Percentiles rank a stretch among this genome's conserved stretches.
Conservation (phyloP, 2,888 invertebrate genomes). For the Acheta domesticus region DNA sequence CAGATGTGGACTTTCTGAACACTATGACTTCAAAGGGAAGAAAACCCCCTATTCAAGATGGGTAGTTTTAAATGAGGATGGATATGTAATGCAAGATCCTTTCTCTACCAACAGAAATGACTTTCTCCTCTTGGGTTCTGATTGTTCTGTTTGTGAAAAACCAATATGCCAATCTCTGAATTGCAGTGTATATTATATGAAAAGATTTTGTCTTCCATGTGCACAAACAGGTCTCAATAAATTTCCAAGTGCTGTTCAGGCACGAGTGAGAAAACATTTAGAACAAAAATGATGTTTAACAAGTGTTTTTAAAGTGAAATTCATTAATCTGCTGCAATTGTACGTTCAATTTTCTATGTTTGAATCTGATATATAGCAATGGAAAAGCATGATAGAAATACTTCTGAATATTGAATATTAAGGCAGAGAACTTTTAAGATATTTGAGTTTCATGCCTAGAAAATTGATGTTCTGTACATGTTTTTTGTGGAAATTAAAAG, state of each 20-base stretch:
- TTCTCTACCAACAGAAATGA: slow-evolving; percentile 74
- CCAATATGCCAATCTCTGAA: slow-evolving; percentile 67
- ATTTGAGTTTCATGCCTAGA: too few species aligned
- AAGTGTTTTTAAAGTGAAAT: background rate
- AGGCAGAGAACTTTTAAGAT: background rate
- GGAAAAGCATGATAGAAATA: background rate
- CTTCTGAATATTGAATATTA: background rate
- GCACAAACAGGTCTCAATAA: slow-evolving; percentile 54
- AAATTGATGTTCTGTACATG: too few species aligned
- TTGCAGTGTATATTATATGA: slow-evolving; percentile 77
- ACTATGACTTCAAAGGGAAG: slow-evolving; percentile 71
- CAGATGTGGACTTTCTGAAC: slow-evolving; percentile 63
- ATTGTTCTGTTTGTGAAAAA: slow-evolving; percentile 67
- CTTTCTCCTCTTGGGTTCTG: slow-evolving; percentile 70
- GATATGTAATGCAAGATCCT: slow-evolving; percentile 81
- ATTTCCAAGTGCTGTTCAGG: slow-evolving; percentile 68
- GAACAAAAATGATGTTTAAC: background rate
- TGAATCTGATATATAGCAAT: too few species aligned
- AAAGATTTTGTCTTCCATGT: slow-evolving; percentile 71
- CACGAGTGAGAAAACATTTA: slow-evolving; percentile 53
- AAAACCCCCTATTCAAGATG: slow-evolving; percentile 70
- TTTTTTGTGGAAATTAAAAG: too few species aligned
- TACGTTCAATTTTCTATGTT: too few species aligned
- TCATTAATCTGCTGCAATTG: background rate
- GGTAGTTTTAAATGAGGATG: slow-evolving; percentile 65